Conservation (phyloP, 2,888 invertebrate genomes). For the Stictocephala bisonia region DNA sequence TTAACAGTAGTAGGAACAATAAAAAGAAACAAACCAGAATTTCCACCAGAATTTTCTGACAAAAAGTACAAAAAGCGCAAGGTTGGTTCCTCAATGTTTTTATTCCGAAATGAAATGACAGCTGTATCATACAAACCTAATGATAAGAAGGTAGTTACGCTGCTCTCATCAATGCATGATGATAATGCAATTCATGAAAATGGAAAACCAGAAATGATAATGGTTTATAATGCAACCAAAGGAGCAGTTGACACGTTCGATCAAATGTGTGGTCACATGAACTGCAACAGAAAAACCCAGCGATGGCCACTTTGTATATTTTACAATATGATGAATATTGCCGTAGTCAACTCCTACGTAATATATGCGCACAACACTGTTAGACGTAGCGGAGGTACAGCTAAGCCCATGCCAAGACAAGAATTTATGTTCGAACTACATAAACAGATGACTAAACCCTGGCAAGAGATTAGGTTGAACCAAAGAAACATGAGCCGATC, state of each 20-base stretch:
- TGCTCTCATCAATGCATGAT: constrained; percentile 28
- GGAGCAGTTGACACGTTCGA: constrained; percentile 34
- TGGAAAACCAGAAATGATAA: constrained; percentile 28
- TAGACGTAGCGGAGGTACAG: too few relatives aligned
- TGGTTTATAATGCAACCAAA: constrained; percentile 38
- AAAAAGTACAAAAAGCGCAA: constrained; percentile 2
- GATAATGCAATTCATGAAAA: not conserved
- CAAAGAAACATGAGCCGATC: too few relatives aligned
- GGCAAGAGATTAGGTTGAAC: too few relatives aligned
- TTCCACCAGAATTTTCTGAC: constrained; percentile 26
- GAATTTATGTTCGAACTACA: too few relatives aligned
- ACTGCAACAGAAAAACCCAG: constrained; percentile 28
- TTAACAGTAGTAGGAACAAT: constrained; percentile 30
- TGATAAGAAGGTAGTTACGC: constrained; percentile 5
- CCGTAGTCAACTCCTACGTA: constrained; percentile 23
- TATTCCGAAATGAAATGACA: not conserved
- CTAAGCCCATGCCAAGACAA: too few relatives aligned
- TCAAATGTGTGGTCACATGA: constrained; percentile 42
- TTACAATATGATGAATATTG: constrained; percentile 4
- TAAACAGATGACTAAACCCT: too few relatives aligned
- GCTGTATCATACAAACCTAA: constrained; percentile 40
- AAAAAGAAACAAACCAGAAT: constrained; percentile 18
- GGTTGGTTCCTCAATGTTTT: constrained; percentile 18
- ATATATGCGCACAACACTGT: constrained; percentile 19
- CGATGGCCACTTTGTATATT: constrained; percentile 36